A percentile compares a stretch with the other conserved stretches of the same genome.
Evolutionary conservation across 1,140 invertebrate species (phyloP).

Genomic region (Zaprionus ghesquierei): DNA sequence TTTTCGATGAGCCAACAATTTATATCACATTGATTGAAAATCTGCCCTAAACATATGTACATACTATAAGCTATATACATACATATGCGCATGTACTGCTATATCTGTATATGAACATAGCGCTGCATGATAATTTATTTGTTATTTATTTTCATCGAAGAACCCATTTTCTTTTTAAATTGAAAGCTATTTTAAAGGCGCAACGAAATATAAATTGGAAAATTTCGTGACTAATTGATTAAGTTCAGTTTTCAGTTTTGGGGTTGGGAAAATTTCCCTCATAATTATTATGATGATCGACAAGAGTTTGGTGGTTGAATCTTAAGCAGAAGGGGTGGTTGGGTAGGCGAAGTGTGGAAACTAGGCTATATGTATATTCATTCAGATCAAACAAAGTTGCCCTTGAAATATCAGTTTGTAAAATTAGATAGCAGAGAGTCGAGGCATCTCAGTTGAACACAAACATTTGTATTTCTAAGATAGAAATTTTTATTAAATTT

Average conservation of each 20-base stretch:
- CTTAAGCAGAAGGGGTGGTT: neutral
- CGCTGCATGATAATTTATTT: neutral
- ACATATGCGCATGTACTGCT: neutral
- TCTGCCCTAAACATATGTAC: neutral
- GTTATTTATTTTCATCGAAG: neutral
- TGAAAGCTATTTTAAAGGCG: slow-evolving; percentile 38
- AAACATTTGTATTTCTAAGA: neutral
- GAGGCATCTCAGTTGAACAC: neutral
- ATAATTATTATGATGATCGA: neutral
- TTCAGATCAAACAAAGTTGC: neutral
- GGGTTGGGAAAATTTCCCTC: neutral
- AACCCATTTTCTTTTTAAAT: slow-evolving; percentile 6
- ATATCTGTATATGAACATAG: slow-evolving; percentile 1
- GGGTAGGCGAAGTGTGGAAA: neutral
- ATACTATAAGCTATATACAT: neutral
- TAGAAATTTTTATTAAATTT: neutral
- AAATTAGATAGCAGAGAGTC: neutral
- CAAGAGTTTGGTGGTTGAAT: neutral
- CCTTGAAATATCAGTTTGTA: neutral
- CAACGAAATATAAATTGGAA: slow-evolving; percentile 40
- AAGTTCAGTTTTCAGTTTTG: slow-evolving; percentile 11
- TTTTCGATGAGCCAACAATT: neutral
- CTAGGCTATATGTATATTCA: no score
- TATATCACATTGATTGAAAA: slow-evolving; percentile 24
- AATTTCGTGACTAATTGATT: slow-evolving; percentile 51